These are phyloP conservation scores for Hydrocynus forskahlii DNA, from an alignment of 2,797 vertebrate genomes.

Conservation along the genomic window DNA sequence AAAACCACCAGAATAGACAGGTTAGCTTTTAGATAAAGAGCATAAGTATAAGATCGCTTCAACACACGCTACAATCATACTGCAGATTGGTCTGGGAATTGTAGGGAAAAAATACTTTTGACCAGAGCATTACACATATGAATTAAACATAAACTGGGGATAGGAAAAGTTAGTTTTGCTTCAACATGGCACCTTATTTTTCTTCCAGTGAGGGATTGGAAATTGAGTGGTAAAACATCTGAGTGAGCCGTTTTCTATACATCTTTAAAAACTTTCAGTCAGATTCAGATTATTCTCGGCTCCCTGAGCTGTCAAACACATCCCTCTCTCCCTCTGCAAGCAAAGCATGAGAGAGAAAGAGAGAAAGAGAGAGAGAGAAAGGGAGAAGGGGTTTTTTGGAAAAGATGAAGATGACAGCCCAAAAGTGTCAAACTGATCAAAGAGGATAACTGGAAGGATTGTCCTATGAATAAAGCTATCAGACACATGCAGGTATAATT, in stretches of 20 bases:
- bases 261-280: slow-evolving; percentile 53
- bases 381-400: slow-evolving; percentile 28
- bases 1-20: slow-evolving; percentile 7
- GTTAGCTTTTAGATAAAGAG: slow-evolving; percentile 23
- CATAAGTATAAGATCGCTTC: slow-evolving; percentile 28
- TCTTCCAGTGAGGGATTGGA: slow-evolving; percentile 34
- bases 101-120: slow-evolving; percentile 41
- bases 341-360: slow-evolving; percentile 36
- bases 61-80: slow-evolving; percentile 24
- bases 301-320: slow-evolving; percentile 53
- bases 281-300: slow-evolving; percentile 54
- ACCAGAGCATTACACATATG: slow-evolving; percentile 44
- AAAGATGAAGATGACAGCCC: slow-evolving; percentile 49
- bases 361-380: background rate
- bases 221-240: slow-evolving; percentile 40
- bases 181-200: slow-evolving; percentile 23
- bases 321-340: slow-evolving; percentile 43
- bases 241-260: slow-evolving; percentile 37
- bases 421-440: slow-evolving; percentile 57
- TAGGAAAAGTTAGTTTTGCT: slow-evolving; percentile 44
- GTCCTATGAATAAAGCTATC: slow-evolving; percentile 57
- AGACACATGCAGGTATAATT: slow-evolving; percentile 55
- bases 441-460: slow-evolving; percentile 52
- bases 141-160: slow-evolving; percentile 48
- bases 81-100: slow-evolving; percentile 26